phyloP scores from a whole-genome alignment of 2,797 vertebrate species.

The Lagothrix lagotricha region DNA sequence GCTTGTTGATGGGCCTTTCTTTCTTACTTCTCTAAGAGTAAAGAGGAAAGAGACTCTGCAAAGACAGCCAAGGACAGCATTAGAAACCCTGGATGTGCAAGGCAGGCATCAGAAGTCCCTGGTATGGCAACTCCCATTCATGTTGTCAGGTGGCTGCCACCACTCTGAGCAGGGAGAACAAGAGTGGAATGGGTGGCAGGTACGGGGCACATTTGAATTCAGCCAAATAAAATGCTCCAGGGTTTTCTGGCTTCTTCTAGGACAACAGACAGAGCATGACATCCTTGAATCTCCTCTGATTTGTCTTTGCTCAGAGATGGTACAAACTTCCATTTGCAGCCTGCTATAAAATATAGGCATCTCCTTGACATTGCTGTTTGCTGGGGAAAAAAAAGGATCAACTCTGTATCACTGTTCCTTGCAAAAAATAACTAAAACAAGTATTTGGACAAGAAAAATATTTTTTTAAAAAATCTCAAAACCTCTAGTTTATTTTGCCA shows the following conservation, averaged over 20 bases:
- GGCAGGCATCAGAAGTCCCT: accelerated
- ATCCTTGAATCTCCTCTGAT: background rate
- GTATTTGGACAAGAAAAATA: background rate
- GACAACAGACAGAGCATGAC: background rate
- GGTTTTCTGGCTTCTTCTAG: background rate
- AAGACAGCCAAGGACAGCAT: background rate
- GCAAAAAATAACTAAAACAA: background rate
- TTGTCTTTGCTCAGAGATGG: background rate
- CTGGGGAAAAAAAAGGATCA: background rate
- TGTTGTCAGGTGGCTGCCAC: too few species aligned
- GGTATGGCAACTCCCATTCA: background rate
- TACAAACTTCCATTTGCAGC: background rate
- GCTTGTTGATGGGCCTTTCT: background rate
- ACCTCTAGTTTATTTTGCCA: background rate
- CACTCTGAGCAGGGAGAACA: background rate
- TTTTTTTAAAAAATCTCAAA: background rate
- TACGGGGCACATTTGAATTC: background rate
- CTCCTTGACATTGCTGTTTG: background rate
- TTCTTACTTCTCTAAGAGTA: background rate
- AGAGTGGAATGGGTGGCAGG: too few species aligned
- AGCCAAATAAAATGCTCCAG: background rate
- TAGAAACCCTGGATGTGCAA: background rate
- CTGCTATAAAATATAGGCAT: background rate
- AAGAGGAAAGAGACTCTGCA: background rate
- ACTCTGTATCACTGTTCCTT: background rate